Evolutionary conservation across 2,888 invertebrate genomes (phyloP).

Genomic region (Atrina japonica): DNA sequence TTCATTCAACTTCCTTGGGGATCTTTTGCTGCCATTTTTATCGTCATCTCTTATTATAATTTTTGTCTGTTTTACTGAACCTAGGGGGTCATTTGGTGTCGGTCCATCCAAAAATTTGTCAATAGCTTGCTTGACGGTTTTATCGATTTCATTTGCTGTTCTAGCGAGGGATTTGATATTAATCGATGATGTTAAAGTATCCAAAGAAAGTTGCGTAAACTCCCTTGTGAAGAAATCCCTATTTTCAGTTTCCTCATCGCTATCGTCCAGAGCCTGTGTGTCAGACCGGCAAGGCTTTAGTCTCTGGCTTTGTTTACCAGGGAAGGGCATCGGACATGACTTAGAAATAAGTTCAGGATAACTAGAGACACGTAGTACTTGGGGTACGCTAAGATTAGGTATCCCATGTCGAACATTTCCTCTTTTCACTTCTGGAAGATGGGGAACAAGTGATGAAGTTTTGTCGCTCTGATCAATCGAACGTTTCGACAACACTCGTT

Average conservation of each 20-base stretch:
- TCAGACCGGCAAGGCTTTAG: background rate
- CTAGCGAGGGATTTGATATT: background rate
- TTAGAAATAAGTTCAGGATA: conserved; percentile 18
- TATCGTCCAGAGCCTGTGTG: background rate
- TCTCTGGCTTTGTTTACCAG: background rate
- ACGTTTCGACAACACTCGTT: background rate
- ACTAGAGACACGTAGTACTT: conserved; percentile 18
- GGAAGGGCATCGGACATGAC: background rate
- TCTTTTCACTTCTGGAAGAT: conserved; percentile 17
- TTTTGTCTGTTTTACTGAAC: conserved; percentile 1
- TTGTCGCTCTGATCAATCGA: background rate
- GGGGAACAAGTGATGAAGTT: conserved; percentile 1
- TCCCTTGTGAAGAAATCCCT: conserved; percentile 1
- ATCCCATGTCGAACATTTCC: background rate
- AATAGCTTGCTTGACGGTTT: conserved; percentile 24
- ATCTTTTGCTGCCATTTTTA: background rate
- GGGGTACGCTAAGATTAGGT: background rate
- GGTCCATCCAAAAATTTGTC: conserved; percentile 6
- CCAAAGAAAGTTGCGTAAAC: conserved; percentile 4
- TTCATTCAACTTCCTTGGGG: background rate
- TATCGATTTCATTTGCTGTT: background rate
- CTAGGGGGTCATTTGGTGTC: background rate
- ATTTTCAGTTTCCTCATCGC: conserved; percentile 1
- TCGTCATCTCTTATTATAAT: conserved; percentile 8
- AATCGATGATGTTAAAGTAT: background rate